Evolutionary conservation across 1,140 invertebrate species (phyloP).

Genomic region (Camponotus vicinus): DNA sequence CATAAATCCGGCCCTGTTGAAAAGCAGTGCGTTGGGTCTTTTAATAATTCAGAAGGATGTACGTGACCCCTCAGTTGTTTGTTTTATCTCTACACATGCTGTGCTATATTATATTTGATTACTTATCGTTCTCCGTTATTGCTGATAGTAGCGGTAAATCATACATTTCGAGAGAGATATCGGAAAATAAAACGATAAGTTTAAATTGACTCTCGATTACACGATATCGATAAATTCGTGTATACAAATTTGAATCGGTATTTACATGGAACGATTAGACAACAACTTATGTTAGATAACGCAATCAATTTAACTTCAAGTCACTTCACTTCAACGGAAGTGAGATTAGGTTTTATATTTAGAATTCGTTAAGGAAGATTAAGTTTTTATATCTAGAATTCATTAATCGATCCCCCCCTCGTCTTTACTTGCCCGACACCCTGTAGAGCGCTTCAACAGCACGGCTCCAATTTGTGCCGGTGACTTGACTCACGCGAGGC

Average conservation of each 20-base stretch:
- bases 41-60: slow-evolving; percentile 15
- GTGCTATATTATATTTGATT: background rate
- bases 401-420: background rate
- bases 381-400: background rate
- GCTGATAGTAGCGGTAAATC: background rate
- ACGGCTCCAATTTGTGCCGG: background rate
- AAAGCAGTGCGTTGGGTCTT: background rate
- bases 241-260: background rate
- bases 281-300: too few species aligned
- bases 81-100: slow-evolving; percentile 1
- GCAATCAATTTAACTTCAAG: background rate
- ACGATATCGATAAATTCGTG: background rate
- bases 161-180: background rate
- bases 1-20: background rate
- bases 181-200: slow-evolving; percentile 11
- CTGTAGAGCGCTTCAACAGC: background rate
- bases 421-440: background rate
- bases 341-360: background rate
- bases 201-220: slow-evolving; percentile 20
- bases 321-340: background rate
- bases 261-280: background rate
- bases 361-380: background rate
- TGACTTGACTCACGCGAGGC: background rate
- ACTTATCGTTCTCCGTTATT: slow-evolving; percentile 9
- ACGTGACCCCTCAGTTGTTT: background rate